Base-by-base conservation (phyloP, 2,888 invertebrate species). In the Myathropa florea region DNA sequence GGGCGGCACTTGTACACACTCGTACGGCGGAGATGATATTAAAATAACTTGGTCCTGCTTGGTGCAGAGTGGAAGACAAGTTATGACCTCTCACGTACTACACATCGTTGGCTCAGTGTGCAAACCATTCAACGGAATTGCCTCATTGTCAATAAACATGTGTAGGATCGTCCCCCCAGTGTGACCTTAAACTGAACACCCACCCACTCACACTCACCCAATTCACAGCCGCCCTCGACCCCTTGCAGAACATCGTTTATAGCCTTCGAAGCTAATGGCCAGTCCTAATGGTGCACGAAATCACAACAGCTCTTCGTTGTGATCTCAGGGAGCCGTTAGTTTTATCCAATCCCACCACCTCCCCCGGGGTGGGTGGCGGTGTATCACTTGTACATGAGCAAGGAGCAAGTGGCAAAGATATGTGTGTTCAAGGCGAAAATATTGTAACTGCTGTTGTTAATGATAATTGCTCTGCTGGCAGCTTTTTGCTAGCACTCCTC, bases 371-470 rank as follows among this genome's bases (percentile, higher is more conserved):
- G 46, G 46, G 18, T 18, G 46, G 46, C 7, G 46, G 46, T 46
- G 46, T 46, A 46, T 24, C 67, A 26, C 26, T 24, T 60, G 55
- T 68, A 39, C 64, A n/a, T 61, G 71, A 75, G 65, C 71, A 55
- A 84, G 30, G 61, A 57, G 63, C 70, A 67, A 70, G 71, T 39
- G 65, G 64, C 72, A 78, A 63, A 53, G 64, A 67, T 68, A 53
- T 72, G 68, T 85, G 77, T 83, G 78, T 72, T 83, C 83, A 75
- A 83, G 79, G 78, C 83, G 75, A 84, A 83, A 88, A 87, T 88
- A 88, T 83, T 88, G 88, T 88, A 89, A 88, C 88, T 88, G 88
- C 88, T 89, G 89, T 89, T 89, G 89, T 89, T 89, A 89, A 89
- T 89, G 89, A 89, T 90, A 89, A 90, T 89, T 89, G 89, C 89